Base-by-base conservation (phyloP, 1,140 invertebrate species). In the Eriosoma lanigerum region DNA sequence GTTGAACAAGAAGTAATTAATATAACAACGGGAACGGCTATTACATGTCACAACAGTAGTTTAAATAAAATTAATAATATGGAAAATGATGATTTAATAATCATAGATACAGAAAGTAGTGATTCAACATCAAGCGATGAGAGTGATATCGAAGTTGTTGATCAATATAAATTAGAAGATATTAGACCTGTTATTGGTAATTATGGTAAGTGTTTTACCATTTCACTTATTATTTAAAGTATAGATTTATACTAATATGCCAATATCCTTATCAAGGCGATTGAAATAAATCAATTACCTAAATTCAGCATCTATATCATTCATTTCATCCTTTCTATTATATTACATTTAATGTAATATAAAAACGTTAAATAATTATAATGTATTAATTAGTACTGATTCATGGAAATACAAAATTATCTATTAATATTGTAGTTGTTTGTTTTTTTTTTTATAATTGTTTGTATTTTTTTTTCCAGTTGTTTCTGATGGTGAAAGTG, bases 401-500 rank as follows among this genome's bases (percentile, higher is more conserved):
- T n/a, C n/a, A n/a, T n/a, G n/a, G n/a, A n/a, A n/a, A n/a, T n/a
- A n/a, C n/a, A n/a, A n/a, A n/a, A n/a, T n/a, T n/a, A 38, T 38
- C 32, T 38, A 38, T 38, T 38, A 8, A 38, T 4, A 4, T 38
- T 38, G 8, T 8, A 38, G 8, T 38, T 38, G 32, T 38, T 4
- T 38, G 32, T 38, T 8, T 38, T 38, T 38, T 38, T 38, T 38
- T 38, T 54, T 54, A 54, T n/a, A 54, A n/a, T 60, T 60, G 3
- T 60, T 2, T 26, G 50, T 50, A 19, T 52, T 4, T 72, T 2
- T 78, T 46, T 78, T 76, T 29, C 44, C 44, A 78, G 75, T 62
- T 78, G 32, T 78, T 48, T 78, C 75, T 5, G 75, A 78, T 32
- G 75, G 38, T 48, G 75, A 78, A 9, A 26, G 46, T 78, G 75